Evolutionary conservation across 53 echinoderm and acorn worm species (phyloP).

Genomic region (Luidia sarsii): DNA sequence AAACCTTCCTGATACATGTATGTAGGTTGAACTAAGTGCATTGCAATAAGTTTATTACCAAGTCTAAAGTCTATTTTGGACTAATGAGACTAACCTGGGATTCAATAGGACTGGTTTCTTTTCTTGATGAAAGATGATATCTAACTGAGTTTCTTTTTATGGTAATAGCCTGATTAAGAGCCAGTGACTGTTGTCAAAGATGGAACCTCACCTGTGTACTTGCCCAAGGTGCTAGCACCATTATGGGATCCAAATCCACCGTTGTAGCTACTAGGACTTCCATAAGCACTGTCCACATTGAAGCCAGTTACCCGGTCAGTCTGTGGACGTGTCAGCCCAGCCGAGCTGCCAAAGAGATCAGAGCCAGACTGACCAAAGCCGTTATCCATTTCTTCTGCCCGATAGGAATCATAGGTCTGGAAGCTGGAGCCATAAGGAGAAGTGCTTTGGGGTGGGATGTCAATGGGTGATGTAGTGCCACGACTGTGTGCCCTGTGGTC

Average conservation of each 20-base stretch:
- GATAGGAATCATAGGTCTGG: conserved; percentile 24
- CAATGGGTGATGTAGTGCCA: background rate
- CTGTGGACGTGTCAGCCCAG: conserved; percentile 5
- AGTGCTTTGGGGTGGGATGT: conserved; percentile 1
- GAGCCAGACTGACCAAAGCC: conserved; percentile 39
- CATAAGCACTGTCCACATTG: conserved; percentile 35
- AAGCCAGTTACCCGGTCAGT: conserved; percentile 51
- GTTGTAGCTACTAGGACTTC: conserved; percentile 15
- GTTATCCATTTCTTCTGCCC: conserved; percentile 2
- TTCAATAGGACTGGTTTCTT: too few species aligned
- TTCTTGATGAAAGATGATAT: too few species aligned
- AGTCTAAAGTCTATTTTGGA: too few species aligned
- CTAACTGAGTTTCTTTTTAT: too few species aligned
- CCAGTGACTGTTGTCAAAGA: too few species aligned
- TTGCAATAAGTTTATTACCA: too few species aligned
- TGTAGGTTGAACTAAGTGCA: too few species aligned
- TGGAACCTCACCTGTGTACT: background rate
- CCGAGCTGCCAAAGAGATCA: conserved; percentile 12
- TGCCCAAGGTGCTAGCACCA: conserved; percentile 18
- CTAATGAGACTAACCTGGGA: background rate
- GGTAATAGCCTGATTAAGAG: too few species aligned
- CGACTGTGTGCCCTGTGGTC: background rate
- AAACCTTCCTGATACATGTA: too few species aligned
- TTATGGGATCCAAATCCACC: conserved; percentile 1
- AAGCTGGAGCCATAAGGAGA: conserved; percentile 8